phyloP scores from a whole-genome alignment of 2,113 vertebrate genomes.

The Pseudopodoces humilis region DNA sequence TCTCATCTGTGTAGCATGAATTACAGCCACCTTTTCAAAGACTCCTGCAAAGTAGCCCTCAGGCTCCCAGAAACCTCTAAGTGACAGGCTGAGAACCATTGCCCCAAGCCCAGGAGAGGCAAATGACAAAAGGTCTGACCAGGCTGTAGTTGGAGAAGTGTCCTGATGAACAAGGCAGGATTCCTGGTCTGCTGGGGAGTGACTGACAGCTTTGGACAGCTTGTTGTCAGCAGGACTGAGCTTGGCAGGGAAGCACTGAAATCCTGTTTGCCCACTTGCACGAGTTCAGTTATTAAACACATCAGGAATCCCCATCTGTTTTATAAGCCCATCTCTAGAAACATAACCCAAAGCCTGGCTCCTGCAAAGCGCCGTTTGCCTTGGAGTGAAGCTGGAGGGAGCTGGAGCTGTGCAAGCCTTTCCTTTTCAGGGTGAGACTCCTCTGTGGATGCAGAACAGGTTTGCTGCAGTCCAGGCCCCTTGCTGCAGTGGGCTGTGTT shows the following conservation, averaged over 20 bases:
- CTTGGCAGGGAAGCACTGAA: not conserved
- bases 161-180: not conserved
- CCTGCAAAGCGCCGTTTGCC: not conserved
- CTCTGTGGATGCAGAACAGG: not conserved
- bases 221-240: not conserved
- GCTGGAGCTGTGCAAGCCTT: not conserved
- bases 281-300: conserved; percentile 33
- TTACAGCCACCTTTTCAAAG: not conserved
- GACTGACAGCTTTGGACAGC: not conserved
- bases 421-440: not conserved
- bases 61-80: not conserved
- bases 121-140: not conserved
- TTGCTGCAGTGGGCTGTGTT: not conserved
- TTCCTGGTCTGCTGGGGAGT: not conserved
- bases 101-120: not conserved
- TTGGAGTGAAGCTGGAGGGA: not conserved
- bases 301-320: conserved; percentile 28
- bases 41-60: not conserved
- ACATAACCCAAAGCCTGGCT: not conserved
- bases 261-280: not conserved
- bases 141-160: not conserved
- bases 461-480: not conserved
- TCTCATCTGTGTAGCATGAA: not conserved
- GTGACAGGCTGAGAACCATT: not conserved
- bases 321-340: not conserved